phyloP scores from a whole-genome alignment of 2,888 invertebrate genomes.

The Folsomia candida region DNA sequence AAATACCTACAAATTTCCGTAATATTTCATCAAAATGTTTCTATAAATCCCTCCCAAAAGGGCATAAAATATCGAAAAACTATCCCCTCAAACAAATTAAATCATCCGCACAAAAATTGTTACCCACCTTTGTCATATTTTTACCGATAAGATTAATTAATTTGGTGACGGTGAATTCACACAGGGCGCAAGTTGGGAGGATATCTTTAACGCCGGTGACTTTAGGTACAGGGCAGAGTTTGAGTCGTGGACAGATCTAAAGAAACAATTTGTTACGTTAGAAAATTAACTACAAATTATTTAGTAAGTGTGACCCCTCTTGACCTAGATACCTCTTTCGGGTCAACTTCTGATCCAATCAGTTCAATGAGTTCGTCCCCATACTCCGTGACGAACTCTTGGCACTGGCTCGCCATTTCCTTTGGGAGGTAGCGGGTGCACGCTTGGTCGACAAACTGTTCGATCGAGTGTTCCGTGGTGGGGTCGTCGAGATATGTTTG shows the following conservation, averaged over 20 bases:
- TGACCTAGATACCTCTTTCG: slow-evolving; percentile 67
- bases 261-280: slow-evolving; percentile 30
- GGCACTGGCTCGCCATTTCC: slow-evolving; percentile 65
- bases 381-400: slow-evolving; percentile 73
- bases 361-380: slow-evolving; percentile 76
- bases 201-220: slow-evolving; percentile 56
- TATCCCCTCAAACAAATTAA: too few relatives aligned
- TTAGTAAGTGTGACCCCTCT: background rate
- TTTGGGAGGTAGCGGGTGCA: slow-evolving; percentile 66
- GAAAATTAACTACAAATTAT: slow-evolving; percentile 9
- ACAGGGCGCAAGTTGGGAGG: slow-evolving; percentile 75
- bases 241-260: slow-evolving; percentile 69
- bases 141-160: slow-evolving; percentile 70
- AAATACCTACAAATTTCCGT: too few relatives aligned
- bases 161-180: slow-evolving; percentile 74
- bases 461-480: slow-evolving; percentile 67
- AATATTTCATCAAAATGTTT: too few relatives aligned
- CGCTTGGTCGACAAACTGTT: slow-evolving; percentile 65
- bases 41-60: too few relatives aligned
- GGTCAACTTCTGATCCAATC: slow-evolving; percentile 74
- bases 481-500: slow-evolving; percentile 71
- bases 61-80: too few relatives aligned
- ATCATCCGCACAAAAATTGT: too few relatives aligned
- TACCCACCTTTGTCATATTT: slow-evolving; percentile 65
- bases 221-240: slow-evolving; percentile 60